Percentiles rank a stretch among this genome's conserved stretches.
Conservation (phyloP, 2,113 vertebrate genomes). For the Excalfactoria chinensis region DNA sequence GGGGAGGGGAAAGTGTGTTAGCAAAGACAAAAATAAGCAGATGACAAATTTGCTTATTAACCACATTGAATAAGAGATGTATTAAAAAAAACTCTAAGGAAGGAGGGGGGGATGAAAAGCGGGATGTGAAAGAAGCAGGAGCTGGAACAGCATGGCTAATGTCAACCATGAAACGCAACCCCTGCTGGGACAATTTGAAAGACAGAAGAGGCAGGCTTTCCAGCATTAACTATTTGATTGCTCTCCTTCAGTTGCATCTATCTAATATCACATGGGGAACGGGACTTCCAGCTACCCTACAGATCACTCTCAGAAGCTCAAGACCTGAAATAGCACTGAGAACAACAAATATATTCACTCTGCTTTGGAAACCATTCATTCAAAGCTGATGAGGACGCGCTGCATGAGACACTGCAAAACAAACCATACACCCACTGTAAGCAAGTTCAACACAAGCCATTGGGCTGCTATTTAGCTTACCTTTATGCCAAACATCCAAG, state of each 20-base stretch:
- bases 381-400: not conserved
- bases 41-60: conserved; percentile 49
- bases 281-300: not conserved
- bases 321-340: not conserved
- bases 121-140: conserved; percentile 29
- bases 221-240: not conserved
- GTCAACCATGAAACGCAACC: conserved; percentile 36
- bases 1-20: not conserved
- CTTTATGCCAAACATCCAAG: not conserved
- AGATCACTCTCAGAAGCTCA: not conserved
- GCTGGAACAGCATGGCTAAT: conserved; percentile 9
- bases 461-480: not conserved
- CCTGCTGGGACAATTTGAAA: conserved; percentile 13
- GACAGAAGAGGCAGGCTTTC: conserved; percentile 1
- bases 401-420: fast-evolving
- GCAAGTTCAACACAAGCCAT: not conserved
- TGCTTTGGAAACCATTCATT: not conserved
- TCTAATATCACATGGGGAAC: not conserved
- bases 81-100: not conserved
- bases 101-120: not conserved
- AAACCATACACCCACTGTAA: too few relatives aligned
- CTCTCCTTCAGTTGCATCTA: not conserved
- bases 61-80: not conserved
- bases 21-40: conserved; percentile 37
- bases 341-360: not conserved